Base-by-base conservation (phyloP, 2,113 vertebrate species). In the Apistogramma diplotaenia region DNA sequence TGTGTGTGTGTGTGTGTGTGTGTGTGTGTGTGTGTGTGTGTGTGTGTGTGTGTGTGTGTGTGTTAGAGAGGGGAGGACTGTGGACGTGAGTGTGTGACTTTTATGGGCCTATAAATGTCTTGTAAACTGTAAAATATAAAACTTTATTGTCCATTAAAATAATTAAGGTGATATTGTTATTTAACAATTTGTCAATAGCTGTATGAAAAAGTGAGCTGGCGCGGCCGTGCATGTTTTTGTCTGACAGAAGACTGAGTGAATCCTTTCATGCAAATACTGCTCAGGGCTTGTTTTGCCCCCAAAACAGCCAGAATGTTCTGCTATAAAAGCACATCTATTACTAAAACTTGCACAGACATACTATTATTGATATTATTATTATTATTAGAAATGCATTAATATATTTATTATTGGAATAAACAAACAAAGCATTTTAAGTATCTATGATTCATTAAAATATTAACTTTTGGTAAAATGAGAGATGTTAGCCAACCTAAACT, bases 91-190 rank as follows among this genome's bases (percentile, higher is more conserved):
- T 89, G 87, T 81, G 87, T 86, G 89, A 92, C 93, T 92, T 94
- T 94, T 93, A 94, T 91, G 78, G 92, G 54, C 89, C 92, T 87
- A 92, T 94, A 94, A 94, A 94, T 88, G 92, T 94, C 91, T 87
- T 91, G 91, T 92, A 92, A 93, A 93, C 87, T 71, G 84, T 86
- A 70, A 91, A 91, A 89, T 91, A 86, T 92, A 85, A 93, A 90
- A 93, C 70, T 91, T 93, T 92, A 92, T 89, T 81, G 91, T 90
- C 92, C 89, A 92, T 92, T 92, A 84, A 88, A 89, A 92, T 91
- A 92, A 93, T 92, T 86, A 92, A 92, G 81, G 37, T 71, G 77
- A 83, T 85, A 81, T 90, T 87, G 87, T 89, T 92, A 93, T 92
- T 92, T 84, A 78, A 75, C 83, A 74, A 71, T 88, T 87, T 89